Base-by-base conservation (phyloP, 2,888 invertebrate species). In the Empis livida region DNA sequence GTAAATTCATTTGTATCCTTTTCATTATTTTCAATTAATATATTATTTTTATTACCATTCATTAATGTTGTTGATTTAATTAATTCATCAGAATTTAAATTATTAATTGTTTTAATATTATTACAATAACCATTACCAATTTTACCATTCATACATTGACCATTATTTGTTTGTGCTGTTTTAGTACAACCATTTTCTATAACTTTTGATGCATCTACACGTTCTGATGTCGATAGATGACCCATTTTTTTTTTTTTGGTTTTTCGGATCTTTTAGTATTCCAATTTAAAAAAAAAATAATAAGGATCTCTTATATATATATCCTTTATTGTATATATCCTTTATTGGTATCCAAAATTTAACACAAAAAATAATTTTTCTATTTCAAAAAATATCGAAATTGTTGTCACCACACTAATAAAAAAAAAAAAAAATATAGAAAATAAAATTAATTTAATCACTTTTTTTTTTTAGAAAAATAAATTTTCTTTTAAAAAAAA, bases 151-250 rank as follows among this genome's bases (percentile, higher is more conserved):
- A 50, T 48, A 16, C 41, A 51, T 37, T 49, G 31, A 50, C 51
- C 46, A 48, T 42, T 32, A 48, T 49, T 23, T 44, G 20, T 39
- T 46, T 50, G 38, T 32, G 43, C 37, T 32, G 43, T 35, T 17
- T 49, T 51, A 23, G 42, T 15, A 45, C 48, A 53, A 47, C 49
- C 51, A 48, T 50, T 49, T 10, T 46, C 40, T 38, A 54, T 50
- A 31, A 55, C 53, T 44, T 54, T 52, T 20, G 54, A 51, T 44
- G 58, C 60, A 56, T 63, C 61, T 51, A 65, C 60, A 40, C 62
- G 61, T 54, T 65, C 65, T 50, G 63, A 58, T 40, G 60, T 61
- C 44, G 65, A 60, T 49, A 64, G 53, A 45, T 67, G 67, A 56
- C 67, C 67, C 67, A 67, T 67, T 55, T 53, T 55, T n/a, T n/a